These are phyloP conservation scores for Mongoloraphidia duomilia DNA, from an alignment of 2,888 invertebrate species.

Conservation along the genomic window DNA sequence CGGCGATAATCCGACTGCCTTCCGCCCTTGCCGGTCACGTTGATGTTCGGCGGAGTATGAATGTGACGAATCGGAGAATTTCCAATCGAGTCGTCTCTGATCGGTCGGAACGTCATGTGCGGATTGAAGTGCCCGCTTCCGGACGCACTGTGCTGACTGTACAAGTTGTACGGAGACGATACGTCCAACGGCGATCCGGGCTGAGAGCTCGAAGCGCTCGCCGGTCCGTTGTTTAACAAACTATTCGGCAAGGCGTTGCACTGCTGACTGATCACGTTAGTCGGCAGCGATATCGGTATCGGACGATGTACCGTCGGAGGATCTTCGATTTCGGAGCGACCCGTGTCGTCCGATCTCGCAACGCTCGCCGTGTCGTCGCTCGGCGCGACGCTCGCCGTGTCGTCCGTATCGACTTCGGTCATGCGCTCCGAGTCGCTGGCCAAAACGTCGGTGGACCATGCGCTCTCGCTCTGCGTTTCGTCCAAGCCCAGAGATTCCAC, in stretches of 20 bases:
- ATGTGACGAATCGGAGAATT: conserved; percentile 21
- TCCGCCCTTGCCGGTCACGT: conserved; percentile 27
- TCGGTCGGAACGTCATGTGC: conserved; percentile 24
- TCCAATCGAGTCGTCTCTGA: conserved; percentile 25
- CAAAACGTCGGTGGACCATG: conserved; percentile 95
- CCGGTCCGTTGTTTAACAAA: conserved; percentile 5
- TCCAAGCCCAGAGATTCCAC: conserved; percentile 52
- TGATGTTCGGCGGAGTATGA: conserved; percentile 22
- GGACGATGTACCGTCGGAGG: conserved; percentile 20
- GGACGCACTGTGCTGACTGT: not conserved
- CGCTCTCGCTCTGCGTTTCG: conserved; percentile 88
- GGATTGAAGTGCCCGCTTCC: not conserved
- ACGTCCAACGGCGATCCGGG: conserved; percentile 20
- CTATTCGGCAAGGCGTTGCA: not conserved
- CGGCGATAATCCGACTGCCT: conserved; percentile 27
- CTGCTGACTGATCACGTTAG: not conserved
- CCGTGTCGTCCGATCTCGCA: conserved; percentile 64
- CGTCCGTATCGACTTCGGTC: conserved; percentile 68
- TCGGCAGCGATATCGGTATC: conserved; percentile 4
- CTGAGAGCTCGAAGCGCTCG: conserved; percentile 7
- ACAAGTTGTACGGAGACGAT: conserved; percentile 13
- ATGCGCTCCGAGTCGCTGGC: conserved; percentile 85
- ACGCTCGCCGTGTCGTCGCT: conserved; percentile 37
- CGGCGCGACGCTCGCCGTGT: conserved; percentile 46
- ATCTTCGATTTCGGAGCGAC: conserved; percentile 40